Conservation (phyloP, 2,888 invertebrate genomes). For the Latrodectus hesperus region DNA sequence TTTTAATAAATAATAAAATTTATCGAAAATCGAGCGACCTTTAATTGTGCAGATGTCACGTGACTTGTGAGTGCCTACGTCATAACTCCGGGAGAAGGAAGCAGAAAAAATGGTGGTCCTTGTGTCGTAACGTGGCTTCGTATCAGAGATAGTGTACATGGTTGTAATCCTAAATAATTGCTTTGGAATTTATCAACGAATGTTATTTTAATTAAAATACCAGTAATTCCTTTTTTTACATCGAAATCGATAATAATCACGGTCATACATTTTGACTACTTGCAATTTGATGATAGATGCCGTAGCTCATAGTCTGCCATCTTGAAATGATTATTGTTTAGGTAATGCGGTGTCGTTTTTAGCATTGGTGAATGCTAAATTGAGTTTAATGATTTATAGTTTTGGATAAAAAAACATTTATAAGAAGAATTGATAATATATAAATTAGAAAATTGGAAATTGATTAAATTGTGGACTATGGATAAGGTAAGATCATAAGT, state of each 20-base stretch:
- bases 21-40: background rate
- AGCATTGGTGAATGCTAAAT: background rate
- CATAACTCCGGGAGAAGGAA: constrained; percentile 39
- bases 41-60: constrained; percentile 45
- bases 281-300: constrained; percentile 24
- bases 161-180: background rate
- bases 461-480: constrained; percentile 14
- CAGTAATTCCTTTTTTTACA: background rate
- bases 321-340: constrained; percentile 29
- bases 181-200: background rate
- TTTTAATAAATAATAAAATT: background rate
- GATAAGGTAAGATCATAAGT: constrained; percentile 45
- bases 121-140: constrained; percentile 53
- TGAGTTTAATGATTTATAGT: background rate
- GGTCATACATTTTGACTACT: background rate
- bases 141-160: background rate
- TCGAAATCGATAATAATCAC: background rate
- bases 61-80: constrained; percentile 55
- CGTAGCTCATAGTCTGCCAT: constrained; percentile 43
- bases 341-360: background rate
- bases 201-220: background rate
- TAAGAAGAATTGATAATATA: background rate
- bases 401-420: background rate
- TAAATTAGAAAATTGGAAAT: no score
- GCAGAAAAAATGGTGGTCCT: constrained; percentile 55